A percentile compares a stretch with the other conserved stretches of the same genome.
Conservation (phyloP, 2,113 vertebrate genomes). For the Cettia cetti region DNA sequence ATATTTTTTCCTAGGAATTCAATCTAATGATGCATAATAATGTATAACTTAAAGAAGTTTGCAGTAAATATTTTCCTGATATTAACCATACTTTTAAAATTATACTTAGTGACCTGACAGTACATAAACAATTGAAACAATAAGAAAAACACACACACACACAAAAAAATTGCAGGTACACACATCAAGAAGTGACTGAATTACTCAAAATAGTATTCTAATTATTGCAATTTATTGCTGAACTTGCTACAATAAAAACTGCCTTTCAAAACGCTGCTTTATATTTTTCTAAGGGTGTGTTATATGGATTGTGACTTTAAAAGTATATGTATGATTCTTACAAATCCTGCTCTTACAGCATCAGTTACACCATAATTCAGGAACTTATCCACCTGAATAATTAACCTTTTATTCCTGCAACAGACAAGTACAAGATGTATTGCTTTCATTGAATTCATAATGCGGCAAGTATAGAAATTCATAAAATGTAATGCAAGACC, state of each 20-base stretch:
- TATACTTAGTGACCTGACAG: neutral
- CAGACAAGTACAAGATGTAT: slow-evolving; percentile 16
- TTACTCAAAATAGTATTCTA: neutral
- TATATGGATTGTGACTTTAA: neutral
- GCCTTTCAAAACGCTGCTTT: neutral
- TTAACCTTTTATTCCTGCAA: slow-evolving; percentile 62
- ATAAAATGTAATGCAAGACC: slow-evolving; percentile 51
- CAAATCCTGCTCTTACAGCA: slow-evolving; percentile 13
- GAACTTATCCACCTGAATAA: slow-evolving; percentile 65
- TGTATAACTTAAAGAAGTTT: neutral
- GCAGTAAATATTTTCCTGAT: slow-evolving; percentile 29
- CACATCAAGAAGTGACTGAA: neutral
- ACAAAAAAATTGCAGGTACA: neutral
- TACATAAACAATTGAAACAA: slow-evolving; percentile 14
- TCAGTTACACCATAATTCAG: slow-evolving; percentile 41
- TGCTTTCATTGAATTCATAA: slow-evolving; percentile 41
- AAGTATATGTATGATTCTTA: neutral
- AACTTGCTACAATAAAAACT: slow-evolving; percentile 4
- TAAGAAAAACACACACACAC: neutral
- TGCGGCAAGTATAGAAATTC: slow-evolving; percentile 42
- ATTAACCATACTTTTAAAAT: slow-evolving; percentile 43
- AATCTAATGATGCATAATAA: neutral
- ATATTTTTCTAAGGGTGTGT: neutral
- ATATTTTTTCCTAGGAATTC: slow-evolving; percentile 26
- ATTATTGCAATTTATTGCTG: neutral